These are phyloP conservation scores for Plestiodon gilberti DNA, from an alignment of 2,113 vertebrate species.

Conservation along the genomic window DNA sequence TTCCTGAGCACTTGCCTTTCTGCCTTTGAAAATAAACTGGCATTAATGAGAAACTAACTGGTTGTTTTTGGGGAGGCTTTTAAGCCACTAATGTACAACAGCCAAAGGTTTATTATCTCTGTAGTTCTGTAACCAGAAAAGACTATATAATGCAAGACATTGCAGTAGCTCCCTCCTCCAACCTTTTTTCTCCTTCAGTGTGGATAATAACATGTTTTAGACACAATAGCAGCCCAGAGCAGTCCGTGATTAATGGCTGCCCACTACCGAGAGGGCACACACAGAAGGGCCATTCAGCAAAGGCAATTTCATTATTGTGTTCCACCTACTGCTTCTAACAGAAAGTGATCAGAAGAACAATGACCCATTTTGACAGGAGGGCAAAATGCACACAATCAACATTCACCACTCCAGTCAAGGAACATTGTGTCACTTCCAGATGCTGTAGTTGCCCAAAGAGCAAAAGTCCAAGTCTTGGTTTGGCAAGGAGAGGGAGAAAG, in stretches of 20 bases:
- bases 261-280: accelerated
- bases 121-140: accelerated
- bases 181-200: background rate
- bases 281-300: slow-evolving; percentile 28
- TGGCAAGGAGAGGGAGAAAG: background rate
- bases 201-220: background rate
- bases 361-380: background rate
- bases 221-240: background rate
- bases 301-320: slow-evolving; percentile 11
- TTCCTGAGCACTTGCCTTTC: accelerated
- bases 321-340: slow-evolving; percentile 18
- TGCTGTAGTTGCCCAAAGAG: slow-evolving; percentile 15
- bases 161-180: accelerated
- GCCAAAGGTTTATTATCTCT: background rate
- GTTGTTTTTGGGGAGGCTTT: background rate
- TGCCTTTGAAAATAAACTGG: background rate
- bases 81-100: background rate
- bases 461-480: background rate
- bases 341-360: slow-evolving; percentile 18
- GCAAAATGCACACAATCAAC: background rate
- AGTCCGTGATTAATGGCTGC: background rate
- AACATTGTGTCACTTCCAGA: slow-evolving; percentile 35
- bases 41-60: background rate
- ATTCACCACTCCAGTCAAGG: slow-evolving; percentile 6
- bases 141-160: background rate